Evolutionary conservation across 1,140 invertebrate genomes (phyloP).

Genomic region (Calosoma granatense): DNA sequence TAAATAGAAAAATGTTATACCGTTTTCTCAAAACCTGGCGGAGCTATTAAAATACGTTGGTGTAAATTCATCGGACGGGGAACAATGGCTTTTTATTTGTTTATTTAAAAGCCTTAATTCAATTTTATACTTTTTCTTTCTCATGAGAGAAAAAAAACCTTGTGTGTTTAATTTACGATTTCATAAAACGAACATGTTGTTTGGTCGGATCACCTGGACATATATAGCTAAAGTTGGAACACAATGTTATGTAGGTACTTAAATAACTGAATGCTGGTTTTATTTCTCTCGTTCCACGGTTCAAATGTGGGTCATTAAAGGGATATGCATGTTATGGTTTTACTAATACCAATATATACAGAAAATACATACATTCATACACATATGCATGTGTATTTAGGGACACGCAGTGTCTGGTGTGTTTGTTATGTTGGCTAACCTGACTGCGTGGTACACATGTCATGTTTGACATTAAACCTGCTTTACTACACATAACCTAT

Average conservation of each 20-base stretch:
- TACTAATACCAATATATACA: background rate
- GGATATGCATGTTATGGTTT: too few relatives aligned
- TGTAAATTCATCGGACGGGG: background rate
- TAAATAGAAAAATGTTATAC: background rate
- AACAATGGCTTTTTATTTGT: constrained; percentile 3
- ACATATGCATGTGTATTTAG: background rate
- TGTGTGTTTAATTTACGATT: background rate
- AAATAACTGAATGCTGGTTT: background rate
- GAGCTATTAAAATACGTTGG: too few relatives aligned
- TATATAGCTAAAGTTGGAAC: background rate
- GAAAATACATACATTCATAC: background rate
- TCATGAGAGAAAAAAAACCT: background rate
- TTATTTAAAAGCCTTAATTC: constrained; percentile 8
- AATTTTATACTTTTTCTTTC: background rate
- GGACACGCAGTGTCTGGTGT: background rate
- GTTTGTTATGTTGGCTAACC: background rate
- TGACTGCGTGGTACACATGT: constrained; percentile 1
- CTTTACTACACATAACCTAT: too few relatives aligned
- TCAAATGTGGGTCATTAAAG: constrained; percentile 7
- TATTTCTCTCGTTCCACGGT: background rate
- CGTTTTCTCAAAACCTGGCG: background rate
- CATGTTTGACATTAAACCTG: background rate
- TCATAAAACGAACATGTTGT: constrained; percentile 1
- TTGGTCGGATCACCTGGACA: background rate
- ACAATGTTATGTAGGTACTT: background rate